Conservation (phyloP, 2,797 vertebrate species). For the Trachops cirrhosus region DNA sequence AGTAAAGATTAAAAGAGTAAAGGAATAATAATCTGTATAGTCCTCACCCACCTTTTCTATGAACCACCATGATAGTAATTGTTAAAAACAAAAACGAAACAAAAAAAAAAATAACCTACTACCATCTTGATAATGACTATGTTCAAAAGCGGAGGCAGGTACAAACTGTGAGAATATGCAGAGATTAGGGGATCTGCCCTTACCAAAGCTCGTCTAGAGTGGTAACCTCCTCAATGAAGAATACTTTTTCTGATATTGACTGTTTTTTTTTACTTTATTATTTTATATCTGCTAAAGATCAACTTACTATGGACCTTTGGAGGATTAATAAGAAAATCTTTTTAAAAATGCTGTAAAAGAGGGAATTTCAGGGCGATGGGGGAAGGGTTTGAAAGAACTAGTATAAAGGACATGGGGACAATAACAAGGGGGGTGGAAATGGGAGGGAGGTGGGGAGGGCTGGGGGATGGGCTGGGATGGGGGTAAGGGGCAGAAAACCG, state of each 20-base stretch:
- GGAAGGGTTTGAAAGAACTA: too few species aligned
- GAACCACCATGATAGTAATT: background rate
- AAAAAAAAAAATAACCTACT: background rate
- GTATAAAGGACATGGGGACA: too few species aligned
- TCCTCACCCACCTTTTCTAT: background rate
- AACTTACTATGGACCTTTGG: background rate
- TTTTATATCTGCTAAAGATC: background rate
- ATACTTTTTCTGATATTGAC: background rate
- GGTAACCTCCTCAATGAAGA: background rate
- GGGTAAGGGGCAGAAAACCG: too few species aligned
- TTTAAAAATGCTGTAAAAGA: background rate
- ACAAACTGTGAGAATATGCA: background rate
- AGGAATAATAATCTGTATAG: background rate
- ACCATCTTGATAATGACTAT: background rate
- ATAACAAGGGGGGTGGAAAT: too few species aligned
- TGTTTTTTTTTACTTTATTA: background rate
- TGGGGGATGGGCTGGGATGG: too few species aligned
- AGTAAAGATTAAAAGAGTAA: background rate
- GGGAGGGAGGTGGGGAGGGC: too few species aligned
- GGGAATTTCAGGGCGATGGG: too few species aligned
- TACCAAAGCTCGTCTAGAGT: background rate
- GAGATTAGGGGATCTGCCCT: background rate
- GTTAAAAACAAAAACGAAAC: background rate
- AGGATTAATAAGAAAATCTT: background rate
- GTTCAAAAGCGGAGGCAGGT: background rate